Evolutionary conservation across 2,113 vertebrate genomes (phyloP).

Genomic region (Narcine bancroftii): DNA sequence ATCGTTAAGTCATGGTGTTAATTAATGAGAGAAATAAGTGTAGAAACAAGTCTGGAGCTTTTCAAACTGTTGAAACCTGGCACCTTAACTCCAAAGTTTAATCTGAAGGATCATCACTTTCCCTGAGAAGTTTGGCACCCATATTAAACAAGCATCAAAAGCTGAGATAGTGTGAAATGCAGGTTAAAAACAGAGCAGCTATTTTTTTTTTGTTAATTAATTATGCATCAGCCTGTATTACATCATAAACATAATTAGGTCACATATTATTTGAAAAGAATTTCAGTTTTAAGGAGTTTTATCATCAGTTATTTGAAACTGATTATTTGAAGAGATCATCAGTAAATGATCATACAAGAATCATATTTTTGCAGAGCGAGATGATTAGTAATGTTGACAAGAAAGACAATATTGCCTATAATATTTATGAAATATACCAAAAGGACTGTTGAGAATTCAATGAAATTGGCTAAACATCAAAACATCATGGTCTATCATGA

Average conservation of each 20-base stretch:
- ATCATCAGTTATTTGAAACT: background rate
- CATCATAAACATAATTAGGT: background rate
- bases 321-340: background rate
- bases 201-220: background rate
- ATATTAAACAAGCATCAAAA: background rate
- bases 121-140: background rate
- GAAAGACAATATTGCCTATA: background rate
- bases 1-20: background rate
- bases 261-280: background rate
- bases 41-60: background rate
- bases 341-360: background rate
- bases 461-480: background rate
- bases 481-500: background rate
- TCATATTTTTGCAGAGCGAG: background rate
- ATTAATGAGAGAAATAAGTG: background rate
- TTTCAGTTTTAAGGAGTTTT: background rate
- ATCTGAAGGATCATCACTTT: background rate
- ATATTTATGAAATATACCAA: background rate
- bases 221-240: background rate
- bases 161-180: background rate
- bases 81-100: background rate
- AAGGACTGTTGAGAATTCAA: background rate
- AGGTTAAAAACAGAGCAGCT: background rate
- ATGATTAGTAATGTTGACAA: background rate
- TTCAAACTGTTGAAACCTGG: background rate